phyloP scores from a whole-genome alignment of 1,140 invertebrate genomes.

The Drosophila miranda region DNA sequence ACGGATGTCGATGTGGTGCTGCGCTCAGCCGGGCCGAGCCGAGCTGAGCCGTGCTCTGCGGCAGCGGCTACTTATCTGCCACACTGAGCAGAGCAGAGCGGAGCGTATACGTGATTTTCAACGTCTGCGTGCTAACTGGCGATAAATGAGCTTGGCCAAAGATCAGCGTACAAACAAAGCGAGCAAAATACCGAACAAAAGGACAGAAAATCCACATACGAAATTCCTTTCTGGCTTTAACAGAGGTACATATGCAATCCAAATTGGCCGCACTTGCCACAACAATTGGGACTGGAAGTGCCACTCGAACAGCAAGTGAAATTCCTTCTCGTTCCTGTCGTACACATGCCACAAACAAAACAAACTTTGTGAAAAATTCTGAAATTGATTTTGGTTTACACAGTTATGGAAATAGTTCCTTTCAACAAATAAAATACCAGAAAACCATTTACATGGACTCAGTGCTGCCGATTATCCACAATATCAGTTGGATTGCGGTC shows the following conservation, averaged over 20 bases:
- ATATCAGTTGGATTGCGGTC: constrained; percentile 18
- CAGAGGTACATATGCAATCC: constrained; percentile 5
- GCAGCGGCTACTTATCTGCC: constrained; percentile 55
- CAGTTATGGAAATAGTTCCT: no score
- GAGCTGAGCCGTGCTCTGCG: background rate
- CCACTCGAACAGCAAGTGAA: constrained; percentile 14
- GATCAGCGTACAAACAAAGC: constrained; percentile 21
- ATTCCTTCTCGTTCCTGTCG: no score
- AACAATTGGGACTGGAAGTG: constrained; percentile 22
- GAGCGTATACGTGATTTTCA: constrained; percentile 74
- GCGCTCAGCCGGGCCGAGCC: background rate
- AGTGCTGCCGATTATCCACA: background rate
- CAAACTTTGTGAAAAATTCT: constrained; percentile 26
- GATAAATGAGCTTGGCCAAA: constrained; percentile 46
- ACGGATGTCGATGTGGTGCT: constrained; percentile 64
- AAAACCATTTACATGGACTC: no score
- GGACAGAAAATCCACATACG: background rate
- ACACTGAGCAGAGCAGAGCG: constrained; percentile 9
- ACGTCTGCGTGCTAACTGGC: constrained; percentile 60
- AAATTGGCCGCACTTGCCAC: constrained; percentile 10
- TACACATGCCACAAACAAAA: constrained; percentile 24
- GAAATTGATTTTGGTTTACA: constrained; percentile 1
- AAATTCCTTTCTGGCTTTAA: constrained; percentile 5
- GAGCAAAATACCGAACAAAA: constrained; percentile 2
- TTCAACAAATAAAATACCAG: no score